Percentiles rank a stretch among this genome's conserved stretches.
Conservation (phyloP, 2,888 invertebrate species). For the Himalopsyche japonica region DNA sequence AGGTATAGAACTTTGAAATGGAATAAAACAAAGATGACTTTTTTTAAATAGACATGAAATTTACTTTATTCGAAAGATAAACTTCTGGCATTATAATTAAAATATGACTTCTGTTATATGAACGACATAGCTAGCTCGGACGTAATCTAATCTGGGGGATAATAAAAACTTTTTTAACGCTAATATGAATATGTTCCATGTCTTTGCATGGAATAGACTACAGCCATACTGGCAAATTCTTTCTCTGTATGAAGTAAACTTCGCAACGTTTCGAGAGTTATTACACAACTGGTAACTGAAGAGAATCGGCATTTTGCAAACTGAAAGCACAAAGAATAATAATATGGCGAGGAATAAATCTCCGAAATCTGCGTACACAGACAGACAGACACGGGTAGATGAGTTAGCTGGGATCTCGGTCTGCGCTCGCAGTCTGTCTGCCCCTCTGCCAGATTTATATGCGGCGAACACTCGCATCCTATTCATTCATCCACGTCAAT, state of each 20-base stretch:
- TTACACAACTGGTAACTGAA: neutral
- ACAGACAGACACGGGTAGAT: neutral
- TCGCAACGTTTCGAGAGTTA: neutral
- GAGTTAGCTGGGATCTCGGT: neutral
- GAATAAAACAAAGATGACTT: too few species aligned
- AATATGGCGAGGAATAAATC: neutral
- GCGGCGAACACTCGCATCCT: neutral
- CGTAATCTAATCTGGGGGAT: too few species aligned
- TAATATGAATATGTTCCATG: too few species aligned
- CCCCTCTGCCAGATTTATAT: neutral
- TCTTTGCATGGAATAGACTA: too few species aligned
- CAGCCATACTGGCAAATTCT: too few species aligned
- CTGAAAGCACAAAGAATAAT: neutral
- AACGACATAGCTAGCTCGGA: too few species aligned
- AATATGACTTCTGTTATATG: too few species aligned
- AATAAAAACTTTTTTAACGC: too few species aligned
- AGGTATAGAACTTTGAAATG: too few species aligned
- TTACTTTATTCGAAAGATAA: too few species aligned
- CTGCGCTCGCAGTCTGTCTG: neutral
- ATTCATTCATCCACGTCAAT: neutral
- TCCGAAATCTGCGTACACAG: neutral
- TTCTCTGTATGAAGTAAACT: neutral
- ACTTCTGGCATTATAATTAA: too few species aligned
- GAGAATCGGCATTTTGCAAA: neutral
- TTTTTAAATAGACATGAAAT: too few species aligned